Conservation (phyloP, 2,888 invertebrate genomes). For the Teleiodes luculella region DNA sequence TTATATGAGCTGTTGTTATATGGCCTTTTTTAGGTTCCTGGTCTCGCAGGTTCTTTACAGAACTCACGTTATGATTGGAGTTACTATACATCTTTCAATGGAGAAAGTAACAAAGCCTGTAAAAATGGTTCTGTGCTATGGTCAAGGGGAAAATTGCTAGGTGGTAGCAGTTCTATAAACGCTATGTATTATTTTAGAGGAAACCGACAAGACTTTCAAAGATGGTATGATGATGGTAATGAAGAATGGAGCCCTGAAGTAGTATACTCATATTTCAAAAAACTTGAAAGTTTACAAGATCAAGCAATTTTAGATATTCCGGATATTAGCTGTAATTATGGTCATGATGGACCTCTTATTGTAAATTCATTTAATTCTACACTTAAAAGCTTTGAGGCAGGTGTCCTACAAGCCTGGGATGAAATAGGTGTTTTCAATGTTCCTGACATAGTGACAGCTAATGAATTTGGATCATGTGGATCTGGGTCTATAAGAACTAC, state of each 20-base stretch:
- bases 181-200: constrained; percentile 78
- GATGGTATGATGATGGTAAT: constrained; percentile 75
- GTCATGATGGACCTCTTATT: constrained; percentile 62
- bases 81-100: constrained; percentile 88
- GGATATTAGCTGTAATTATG: constrained; percentile 44
- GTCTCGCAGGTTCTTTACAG: constrained; percentile 25
- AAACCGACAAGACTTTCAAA: constrained; percentile 63
- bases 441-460: constrained; percentile 54
- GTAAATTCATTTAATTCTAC: constrained; percentile 60
- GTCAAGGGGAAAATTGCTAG: constrained; percentile 81
- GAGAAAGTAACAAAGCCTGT: constrained; percentile 82
- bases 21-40: constrained; percentile 38
- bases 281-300: constrained; percentile 67
- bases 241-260: constrained; percentile 73
- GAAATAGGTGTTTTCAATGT: constrained; percentile 60
- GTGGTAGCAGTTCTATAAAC: constrained; percentile 78
- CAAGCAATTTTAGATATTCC: constrained; percentile 31
- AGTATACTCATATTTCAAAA: constrained; percentile 65
- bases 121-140: constrained; percentile 51
- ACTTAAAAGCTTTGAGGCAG: constrained; percentile 45
- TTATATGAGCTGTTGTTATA: no score
- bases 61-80: constrained; percentile 85
- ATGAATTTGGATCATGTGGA: constrained; percentile 58
- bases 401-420: constrained; percentile 50
- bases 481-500: constrained; percentile 47